A percentile compares a stretch with the other conserved stretches of the same genome.
These are phyloP conservation scores for Callorhinus ursinus DNA, from an alignment of 2,113 vertebrate species.

Conservation along the genomic window DNA sequence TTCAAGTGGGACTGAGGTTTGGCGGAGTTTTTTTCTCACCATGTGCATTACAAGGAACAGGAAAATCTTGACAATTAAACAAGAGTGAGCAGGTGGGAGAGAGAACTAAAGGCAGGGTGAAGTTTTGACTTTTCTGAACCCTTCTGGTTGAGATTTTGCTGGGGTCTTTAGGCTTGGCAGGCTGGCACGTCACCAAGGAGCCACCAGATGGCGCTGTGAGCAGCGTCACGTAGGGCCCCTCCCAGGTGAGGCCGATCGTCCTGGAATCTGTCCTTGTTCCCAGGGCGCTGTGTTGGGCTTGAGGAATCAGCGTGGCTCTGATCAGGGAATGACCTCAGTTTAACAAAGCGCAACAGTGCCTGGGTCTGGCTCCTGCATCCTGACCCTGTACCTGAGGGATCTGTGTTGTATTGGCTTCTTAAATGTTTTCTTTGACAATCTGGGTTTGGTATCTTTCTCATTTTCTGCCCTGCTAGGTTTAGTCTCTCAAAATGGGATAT, in stretches of 20 bases:
- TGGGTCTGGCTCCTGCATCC: neutral
- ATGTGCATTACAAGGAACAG: neutral
- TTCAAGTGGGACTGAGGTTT: neutral
- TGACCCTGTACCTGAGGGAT: neutral
- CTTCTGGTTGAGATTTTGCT: neutral
- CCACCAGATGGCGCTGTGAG: conserved; percentile 56
- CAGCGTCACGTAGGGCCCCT: accelerated
- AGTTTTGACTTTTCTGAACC: neutral
- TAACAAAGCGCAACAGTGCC: neutral
- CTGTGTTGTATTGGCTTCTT: conserved; percentile 1
- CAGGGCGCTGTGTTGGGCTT: neutral
- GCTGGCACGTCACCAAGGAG: accelerated
- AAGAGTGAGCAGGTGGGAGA: neutral
- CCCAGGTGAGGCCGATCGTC: too few species aligned
- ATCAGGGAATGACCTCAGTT: neutral
- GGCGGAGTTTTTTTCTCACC: neutral
- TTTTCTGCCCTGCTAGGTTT: conserved; percentile 73
- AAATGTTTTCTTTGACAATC: conserved; percentile 66
- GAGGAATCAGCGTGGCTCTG: neutral
- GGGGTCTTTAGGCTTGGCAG: neutral
- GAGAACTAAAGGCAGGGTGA: neutral
- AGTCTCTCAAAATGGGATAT: conserved; percentile 48
- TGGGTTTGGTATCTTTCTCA: conserved; percentile 65
- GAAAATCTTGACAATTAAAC: neutral
- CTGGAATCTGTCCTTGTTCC: neutral